Evolutionary conservation across 2,797 vertebrate genomes (phyloP), one percentile per base, ranked within the genome.

Genomic region (Sebastes diploproa): DNA sequence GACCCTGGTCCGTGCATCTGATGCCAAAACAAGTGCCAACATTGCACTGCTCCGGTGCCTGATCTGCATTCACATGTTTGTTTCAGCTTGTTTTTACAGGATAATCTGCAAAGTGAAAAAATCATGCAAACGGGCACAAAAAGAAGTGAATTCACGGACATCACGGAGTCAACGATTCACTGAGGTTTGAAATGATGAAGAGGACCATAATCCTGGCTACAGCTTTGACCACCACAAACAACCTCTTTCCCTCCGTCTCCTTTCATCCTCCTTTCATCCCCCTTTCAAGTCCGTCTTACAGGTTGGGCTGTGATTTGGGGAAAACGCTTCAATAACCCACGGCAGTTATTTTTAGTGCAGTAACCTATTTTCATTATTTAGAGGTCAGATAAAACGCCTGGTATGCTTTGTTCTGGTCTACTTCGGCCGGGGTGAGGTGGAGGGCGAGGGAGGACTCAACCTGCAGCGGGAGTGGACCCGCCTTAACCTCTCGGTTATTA

Each of bases 361-460:
- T 38, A 75, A 65, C 74, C 78, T 72, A 74, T 75, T 82, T 86
- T 50, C 46, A 84, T 84, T 75, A 68, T 78, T 83, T 76, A 72
- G 78, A 83, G 80, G 77, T 84, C 75, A 83, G 71, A 75, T 80
- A 72, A 88, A 88, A 77, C 2, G 25, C 54, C 67, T 65, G 61
- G 36, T 84, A 68, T 63, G 74, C 72, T 83, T 79, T 73, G 52
- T 70, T 75, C 11, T 65, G n/a, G 16, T 77, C 14, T 52, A 67
- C 77, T 46, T 46, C 3, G 42, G 16, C 42, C 42, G 16, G 42
- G 42, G 16, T 46, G 42, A 46, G 42, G 42, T 46, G 42, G 16
- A 16, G 46, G 46, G 46, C 0, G 7, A 9, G 50, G 20, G 50
- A 10, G 50, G 50, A 20, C 50, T 9, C 50, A 46, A 46, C 42